Evolutionary conservation across 1,140 invertebrate genomes (phyloP).

Genomic region (Cherax destructor): DNA sequence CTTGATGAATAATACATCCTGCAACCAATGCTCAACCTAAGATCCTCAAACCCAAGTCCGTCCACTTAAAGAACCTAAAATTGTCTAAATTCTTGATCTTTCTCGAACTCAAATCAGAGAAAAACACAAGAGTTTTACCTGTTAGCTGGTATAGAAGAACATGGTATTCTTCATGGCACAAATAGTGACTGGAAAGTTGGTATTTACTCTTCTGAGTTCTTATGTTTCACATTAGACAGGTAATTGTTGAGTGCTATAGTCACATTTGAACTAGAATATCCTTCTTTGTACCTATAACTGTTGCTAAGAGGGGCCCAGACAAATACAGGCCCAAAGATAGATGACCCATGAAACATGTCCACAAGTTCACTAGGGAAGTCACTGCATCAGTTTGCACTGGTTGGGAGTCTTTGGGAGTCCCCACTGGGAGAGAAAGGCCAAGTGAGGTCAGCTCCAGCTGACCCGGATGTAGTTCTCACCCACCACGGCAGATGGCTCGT

Average conservation of each 20-base stretch:
- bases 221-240: conserved; percentile 58
- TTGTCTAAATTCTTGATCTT: conserved; percentile 31
- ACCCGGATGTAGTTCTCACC: conserved; percentile 35
- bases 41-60: conserved; percentile 40
- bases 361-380: conserved; percentile 58
- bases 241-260: conserved; percentile 57
- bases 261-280: conserved; percentile 63
- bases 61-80: conserved; percentile 31
- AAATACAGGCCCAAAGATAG: conserved; percentile 58
- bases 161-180: conserved; percentile 68
- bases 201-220: conserved; percentile 59
- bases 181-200: conserved; percentile 60
- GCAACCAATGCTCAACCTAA: conserved; percentile 36
- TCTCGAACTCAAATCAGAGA: conserved; percentile 35
- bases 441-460: conserved; percentile 41
- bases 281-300: conserved; percentile 59
- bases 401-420: conserved; percentile 52
- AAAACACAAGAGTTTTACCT: conserved; percentile 57
- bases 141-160: conserved; percentile 64
- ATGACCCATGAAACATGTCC: conserved; percentile 33
- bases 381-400: conserved; percentile 60
- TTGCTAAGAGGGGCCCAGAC: conserved; percentile 61
- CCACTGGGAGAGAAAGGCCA: conserved; percentile 45
- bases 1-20: conserved; percentile 10
- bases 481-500: conserved; percentile 30